These are phyloP conservation scores for Polyodon spathula DNA, from an alignment of 2,113 vertebrate species.

Conservation along the genomic window DNA sequence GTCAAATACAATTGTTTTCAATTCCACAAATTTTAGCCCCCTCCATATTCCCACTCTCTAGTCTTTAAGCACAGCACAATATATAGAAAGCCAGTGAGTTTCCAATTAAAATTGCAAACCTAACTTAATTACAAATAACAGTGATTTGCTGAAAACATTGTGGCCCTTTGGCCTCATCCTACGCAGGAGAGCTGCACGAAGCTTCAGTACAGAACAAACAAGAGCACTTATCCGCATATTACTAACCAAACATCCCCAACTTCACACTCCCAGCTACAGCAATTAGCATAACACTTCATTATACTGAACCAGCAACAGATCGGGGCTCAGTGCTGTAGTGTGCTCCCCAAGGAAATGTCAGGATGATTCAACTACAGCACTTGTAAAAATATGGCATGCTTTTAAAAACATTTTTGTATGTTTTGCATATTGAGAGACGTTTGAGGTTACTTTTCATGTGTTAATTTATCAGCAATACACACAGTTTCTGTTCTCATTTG, in stretches of 20 bases:
- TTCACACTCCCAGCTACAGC: constrained; percentile 24
- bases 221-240: constrained; percentile 33
- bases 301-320: constrained; percentile 25
- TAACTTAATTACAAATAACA: not conserved
- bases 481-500: no score
- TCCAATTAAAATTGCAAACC: no score
- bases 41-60: no score
- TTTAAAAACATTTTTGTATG: no score
- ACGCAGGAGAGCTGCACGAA: constrained; percentile 9
- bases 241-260: constrained; percentile 32
- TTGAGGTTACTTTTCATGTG: no score
- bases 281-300: constrained; percentile 42
- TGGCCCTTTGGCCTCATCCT: constrained; percentile 15
- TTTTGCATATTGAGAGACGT: no score
- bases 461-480: no score
- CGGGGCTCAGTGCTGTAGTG: constrained; percentile 38
- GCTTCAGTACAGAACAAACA: constrained; percentile 22
- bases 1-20: no score
- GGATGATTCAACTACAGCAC: constrained; percentile 20
- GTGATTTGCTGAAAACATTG: constrained; percentile 7
- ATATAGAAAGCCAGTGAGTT: no score
- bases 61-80: no score
- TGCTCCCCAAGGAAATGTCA: constrained; percentile 29
- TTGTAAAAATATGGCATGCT: no score
- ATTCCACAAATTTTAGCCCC: no score